These are phyloP conservation scores for Epinotia demarniana DNA, from an alignment of 2,888 invertebrate species.

Conservation along the genomic window DNA sequence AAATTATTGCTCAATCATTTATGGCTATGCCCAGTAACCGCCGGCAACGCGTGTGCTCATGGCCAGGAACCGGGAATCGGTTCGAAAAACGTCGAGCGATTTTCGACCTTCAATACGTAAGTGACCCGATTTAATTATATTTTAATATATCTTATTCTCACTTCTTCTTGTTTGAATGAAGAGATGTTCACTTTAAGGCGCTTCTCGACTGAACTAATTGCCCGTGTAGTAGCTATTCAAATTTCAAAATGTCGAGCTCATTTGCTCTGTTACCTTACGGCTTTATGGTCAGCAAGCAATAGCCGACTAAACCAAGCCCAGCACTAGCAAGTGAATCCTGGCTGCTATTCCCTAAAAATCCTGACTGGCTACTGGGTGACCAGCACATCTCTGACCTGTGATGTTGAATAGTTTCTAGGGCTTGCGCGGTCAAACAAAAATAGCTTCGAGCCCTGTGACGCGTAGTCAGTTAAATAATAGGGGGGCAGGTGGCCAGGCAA, in stretches of 20 bases:
- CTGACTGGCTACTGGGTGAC: background rate
- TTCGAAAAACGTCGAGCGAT: no score
- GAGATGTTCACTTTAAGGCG: background rate
- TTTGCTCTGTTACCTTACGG: background rate
- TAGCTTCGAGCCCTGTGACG: background rate
- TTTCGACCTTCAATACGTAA: no score
- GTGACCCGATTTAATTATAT: no score
- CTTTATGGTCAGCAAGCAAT: conserved; percentile 2
- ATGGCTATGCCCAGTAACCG: no score
- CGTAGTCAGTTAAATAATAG: background rate
- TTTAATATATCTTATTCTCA: no score
- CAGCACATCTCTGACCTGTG: background rate
- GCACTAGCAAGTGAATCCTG: conserved; percentile 59
- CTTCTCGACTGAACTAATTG: background rate
- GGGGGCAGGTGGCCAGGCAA: conserved; percentile 70
- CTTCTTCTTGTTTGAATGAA: background rate
- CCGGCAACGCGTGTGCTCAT: no score
- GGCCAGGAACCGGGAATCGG: no score
- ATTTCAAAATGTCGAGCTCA: background rate
- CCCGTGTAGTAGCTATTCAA: background rate
- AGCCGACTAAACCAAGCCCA: conserved; percentile 62
- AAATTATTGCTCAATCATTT: no score
- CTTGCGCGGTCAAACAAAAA: background rate
- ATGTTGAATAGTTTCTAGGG: background rate
- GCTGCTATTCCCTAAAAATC: background rate